A percentile compares a stretch with the other conserved stretches of the same genome.
Evolutionary conservation across 1,140 invertebrate species (phyloP).

Genomic region (Apis florea): DNA sequence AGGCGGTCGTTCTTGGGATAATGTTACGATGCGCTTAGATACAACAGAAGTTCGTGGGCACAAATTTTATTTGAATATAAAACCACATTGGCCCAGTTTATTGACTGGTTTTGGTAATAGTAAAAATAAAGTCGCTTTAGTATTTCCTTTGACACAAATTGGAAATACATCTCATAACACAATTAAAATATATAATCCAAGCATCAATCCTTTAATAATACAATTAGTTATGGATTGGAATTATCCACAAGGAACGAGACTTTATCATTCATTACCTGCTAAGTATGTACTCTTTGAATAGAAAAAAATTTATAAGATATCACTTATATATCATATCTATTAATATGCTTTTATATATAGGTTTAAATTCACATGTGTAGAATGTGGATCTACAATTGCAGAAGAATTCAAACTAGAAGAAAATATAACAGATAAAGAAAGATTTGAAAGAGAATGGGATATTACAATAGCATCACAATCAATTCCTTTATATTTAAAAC

Average conservation of each 20-base stretch:
- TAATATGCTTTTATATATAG: constrained; percentile 47
- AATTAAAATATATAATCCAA: constrained; percentile 84
- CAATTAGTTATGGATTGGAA: constrained; percentile 84
- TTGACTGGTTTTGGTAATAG: constrained; percentile 67
- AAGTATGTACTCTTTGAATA: constrained; percentile 65
- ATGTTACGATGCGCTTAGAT: constrained; percentile 88
- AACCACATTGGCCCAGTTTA: constrained; percentile 87
- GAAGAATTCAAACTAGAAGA: constrained; percentile 77
- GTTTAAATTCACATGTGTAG: constrained; percentile 73
- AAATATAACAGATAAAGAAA: constrained; percentile 63
- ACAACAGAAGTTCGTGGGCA: constrained; percentile 88
- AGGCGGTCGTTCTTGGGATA: constrained; percentile 80
- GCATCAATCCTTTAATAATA: constrained; percentile 81
- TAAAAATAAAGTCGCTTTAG: constrained; percentile 80
- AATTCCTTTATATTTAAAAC: constrained; percentile 76
- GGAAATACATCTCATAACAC: constrained; percentile 87
- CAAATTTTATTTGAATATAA: constrained; percentile 86
- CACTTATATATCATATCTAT: neutral
- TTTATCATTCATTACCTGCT: constrained; percentile 80
- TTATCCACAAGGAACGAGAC: constrained; percentile 80
- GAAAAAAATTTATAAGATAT: constrained; percentile 1
- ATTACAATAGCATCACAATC: constrained; percentile 66
- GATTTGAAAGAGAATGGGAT: constrained; percentile 69
- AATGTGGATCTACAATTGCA: constrained; percentile 68
- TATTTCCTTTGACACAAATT: constrained; percentile 91